Conservation (phyloP, 2,888 invertebrate species). For the Caenorhabditis afra region DNA sequence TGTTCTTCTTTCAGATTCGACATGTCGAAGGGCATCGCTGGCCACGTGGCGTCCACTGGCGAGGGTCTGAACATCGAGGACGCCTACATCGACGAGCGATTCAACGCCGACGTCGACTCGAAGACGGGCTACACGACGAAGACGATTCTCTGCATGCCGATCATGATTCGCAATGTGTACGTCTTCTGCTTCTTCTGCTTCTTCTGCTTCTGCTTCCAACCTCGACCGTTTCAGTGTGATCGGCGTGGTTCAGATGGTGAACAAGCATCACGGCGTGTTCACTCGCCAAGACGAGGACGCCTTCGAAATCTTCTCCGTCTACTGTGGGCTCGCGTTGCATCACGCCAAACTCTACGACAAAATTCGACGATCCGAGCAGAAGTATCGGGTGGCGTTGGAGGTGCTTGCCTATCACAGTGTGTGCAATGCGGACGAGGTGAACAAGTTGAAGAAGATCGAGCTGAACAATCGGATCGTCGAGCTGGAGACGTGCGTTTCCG, state of each 20-base stretch:
- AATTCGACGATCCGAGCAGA: slow-evolving; percentile 88
- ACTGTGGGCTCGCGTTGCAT: slow-evolving; percentile 90
- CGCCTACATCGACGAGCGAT: slow-evolving; percentile 85
- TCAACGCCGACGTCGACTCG: slow-evolving; percentile 82
- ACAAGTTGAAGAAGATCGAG: slow-evolving; percentile 76
- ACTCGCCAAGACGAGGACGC: slow-evolving; percentile 87
- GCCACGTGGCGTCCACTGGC: slow-evolving; percentile 88
- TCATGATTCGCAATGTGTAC: slow-evolving; percentile 85
- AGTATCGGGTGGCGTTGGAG: slow-evolving; percentile 88
- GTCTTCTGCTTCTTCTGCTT: background rate
- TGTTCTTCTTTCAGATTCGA: too few species aligned
- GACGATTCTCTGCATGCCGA: slow-evolving; percentile 90
- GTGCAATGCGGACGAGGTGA: slow-evolving; percentile 86
- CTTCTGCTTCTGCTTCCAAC: too few species aligned
- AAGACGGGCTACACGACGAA: slow-evolving; percentile 85
- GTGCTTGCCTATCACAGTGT: slow-evolving; percentile 90
- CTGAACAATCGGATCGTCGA: slow-evolving; percentile 69
- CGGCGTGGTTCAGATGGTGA: slow-evolving; percentile 93
- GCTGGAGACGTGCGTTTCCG: slow-evolving; percentile 72
- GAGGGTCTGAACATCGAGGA: slow-evolving; percentile 89
- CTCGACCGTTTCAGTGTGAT: slow-evolving; percentile 85
- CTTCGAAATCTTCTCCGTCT: slow-evolving; percentile 89
- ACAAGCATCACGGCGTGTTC: slow-evolving; percentile 83
- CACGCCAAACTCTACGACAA: slow-evolving; percentile 90
- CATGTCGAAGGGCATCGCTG: slow-evolving; percentile 88